These are phyloP conservation scores for Aspidapion aeneum DNA, from an alignment of 2,888 invertebrate genomes.

Conservation along the genomic window DNA sequence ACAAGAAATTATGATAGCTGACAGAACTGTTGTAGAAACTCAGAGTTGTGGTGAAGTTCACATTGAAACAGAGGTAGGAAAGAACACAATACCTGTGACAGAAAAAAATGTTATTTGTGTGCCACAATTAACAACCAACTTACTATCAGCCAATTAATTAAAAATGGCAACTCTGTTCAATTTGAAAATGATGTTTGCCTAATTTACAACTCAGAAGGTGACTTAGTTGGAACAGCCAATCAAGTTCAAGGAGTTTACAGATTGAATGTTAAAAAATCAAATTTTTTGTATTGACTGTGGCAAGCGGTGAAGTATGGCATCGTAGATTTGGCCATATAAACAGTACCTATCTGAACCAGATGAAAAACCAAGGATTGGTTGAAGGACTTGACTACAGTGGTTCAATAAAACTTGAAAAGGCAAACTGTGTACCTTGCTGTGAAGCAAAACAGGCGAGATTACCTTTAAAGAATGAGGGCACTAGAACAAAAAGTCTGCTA, in stretches of 20 bases:
- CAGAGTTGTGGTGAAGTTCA: background rate
- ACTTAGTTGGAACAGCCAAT: conserved; percentile 5
- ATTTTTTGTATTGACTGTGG: background rate
- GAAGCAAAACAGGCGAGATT: conserved; percentile 34
- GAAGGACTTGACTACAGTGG: conserved; percentile 7
- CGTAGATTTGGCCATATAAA: conserved; percentile 19
- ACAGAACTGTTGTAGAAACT: background rate
- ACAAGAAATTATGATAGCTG: conserved; percentile 12
- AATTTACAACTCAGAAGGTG: conserved; percentile 4
- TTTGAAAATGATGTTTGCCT: conserved; percentile 16
- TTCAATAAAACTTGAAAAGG: background rate
- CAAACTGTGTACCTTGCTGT: conserved; percentile 24
- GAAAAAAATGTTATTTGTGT: conserved; percentile 23
- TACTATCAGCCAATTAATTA: conserved; percentile 29
- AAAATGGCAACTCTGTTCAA: conserved; percentile 25
- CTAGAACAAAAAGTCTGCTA: conserved; percentile 26
- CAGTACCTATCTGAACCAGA: conserved; percentile 13
- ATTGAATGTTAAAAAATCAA: conserved; percentile 1
- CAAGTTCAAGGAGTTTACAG: conserved; percentile 8
- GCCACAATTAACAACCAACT: conserved; percentile 28
- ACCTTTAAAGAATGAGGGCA: conserved; percentile 29
- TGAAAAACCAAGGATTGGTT: conserved; percentile 12
- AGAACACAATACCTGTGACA: conserved; percentile 6
- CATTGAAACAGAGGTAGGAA: background rate
- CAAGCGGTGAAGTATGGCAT: conserved; percentile 22